Evolutionary conservation across 2,113 vertebrate species (phyloP).

Genomic region (Malurus elegans): DNA sequence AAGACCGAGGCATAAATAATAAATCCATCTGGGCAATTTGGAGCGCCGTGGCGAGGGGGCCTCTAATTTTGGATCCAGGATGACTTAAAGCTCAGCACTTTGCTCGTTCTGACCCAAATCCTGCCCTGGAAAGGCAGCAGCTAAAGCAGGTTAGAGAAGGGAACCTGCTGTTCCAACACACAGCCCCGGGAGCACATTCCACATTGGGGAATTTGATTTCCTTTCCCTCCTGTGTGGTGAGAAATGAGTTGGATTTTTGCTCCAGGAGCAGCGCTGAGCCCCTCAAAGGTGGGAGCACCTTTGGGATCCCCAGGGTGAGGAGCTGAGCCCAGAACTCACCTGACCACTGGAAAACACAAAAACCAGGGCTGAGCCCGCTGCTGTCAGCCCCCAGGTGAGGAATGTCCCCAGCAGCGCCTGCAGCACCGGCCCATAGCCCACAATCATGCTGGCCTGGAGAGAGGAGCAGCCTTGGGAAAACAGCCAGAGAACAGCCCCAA

Average conservation of each 20-base stretch:
- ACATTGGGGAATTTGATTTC: background rate
- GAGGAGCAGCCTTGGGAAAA: fast-evolving
- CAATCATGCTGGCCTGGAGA: slow-evolving; percentile 79
- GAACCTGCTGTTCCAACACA: background rate
- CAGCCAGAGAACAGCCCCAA: background rate
- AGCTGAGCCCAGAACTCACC: slow-evolving; percentile 68
- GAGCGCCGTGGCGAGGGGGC: background rate
- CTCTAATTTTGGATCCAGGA: background rate
- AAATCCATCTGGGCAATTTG: background rate
- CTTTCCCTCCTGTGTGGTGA: background rate
- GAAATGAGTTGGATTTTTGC: background rate
- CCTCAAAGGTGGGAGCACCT: background rate
- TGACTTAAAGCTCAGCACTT: background rate
- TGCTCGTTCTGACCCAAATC: background rate
- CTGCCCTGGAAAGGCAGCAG: background rate
- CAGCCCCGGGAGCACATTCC: background rate
- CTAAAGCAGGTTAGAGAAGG: background rate
- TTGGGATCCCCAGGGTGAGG: fast-evolving
- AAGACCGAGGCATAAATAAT: background rate
- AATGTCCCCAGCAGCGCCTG: slow-evolving; percentile 90
- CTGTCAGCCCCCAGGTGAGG: slow-evolving; percentile 93
- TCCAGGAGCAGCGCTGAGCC: fast-evolving
- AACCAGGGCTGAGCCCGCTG: slow-evolving; percentile 88
- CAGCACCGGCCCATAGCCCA: slow-evolving; percentile 78
- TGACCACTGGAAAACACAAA: slow-evolving; percentile 89